Evolutionary conservation across 2,113 vertebrate genomes (phyloP).

Genomic region (Tenebrosternarchus preto): DNA sequence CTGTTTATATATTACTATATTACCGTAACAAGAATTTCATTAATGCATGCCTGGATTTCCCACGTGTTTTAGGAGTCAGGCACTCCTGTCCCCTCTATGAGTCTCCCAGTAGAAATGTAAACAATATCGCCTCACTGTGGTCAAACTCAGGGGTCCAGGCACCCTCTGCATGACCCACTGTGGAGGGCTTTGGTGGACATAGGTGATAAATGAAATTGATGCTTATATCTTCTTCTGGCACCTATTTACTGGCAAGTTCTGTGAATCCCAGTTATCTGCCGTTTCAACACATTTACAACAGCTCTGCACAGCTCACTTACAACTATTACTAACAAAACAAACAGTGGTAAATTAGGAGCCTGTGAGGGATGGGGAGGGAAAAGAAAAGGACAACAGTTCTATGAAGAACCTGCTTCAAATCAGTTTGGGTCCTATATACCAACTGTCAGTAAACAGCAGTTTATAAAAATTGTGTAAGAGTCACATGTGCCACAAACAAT

Average conservation of each 20-base stretch:
- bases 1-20: conserved; percentile 23
- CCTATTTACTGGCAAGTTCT: background rate
- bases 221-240: conserved; percentile 1
- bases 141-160: conserved; percentile 13
- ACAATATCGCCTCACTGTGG: background rate
- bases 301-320: background rate
- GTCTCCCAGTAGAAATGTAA: conserved; percentile 8
- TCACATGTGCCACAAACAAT: too few species aligned
- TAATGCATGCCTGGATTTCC: background rate
- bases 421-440: conserved; percentile 18
- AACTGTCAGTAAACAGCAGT: background rate
- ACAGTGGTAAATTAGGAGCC: conserved; percentile 29
- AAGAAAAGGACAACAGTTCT: background rate
- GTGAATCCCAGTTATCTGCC: background rate
- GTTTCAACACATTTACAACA: conserved; percentile 15
- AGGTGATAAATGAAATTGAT: background rate
- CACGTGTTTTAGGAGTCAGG: conserved; percentile 5
- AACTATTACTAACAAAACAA: background rate
- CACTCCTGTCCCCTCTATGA: background rate
- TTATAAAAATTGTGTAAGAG: too few species aligned
- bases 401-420: conserved; percentile 12
- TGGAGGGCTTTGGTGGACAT: background rate
- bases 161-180: background rate
- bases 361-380: background rate
- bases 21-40: conserved; percentile 1